These are phyloP conservation scores for Cebidichthys violaceus DNA, from an alignment of 2,113 vertebrate genomes.

Conservation along the genomic window DNA sequence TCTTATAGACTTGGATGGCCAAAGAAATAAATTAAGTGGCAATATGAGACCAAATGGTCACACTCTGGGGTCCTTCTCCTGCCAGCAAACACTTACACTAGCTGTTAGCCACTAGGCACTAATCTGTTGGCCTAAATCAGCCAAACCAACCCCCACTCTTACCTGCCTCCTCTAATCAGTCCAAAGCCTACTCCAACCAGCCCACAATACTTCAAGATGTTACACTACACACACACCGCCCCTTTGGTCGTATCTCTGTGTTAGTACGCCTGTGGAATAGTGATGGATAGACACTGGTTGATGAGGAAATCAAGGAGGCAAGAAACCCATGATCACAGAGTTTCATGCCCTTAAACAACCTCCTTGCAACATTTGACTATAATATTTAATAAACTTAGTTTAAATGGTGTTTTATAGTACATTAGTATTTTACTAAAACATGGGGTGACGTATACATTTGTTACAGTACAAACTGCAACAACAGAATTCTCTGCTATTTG, in stretches of 20 bases:
- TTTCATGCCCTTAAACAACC: background rate
- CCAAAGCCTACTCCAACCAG: constrained; percentile 62
- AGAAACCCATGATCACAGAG: background rate
- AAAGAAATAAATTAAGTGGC: background rate
- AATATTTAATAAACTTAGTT: background rate
- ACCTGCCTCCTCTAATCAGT: constrained; percentile 75
- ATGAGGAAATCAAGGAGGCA: background rate
- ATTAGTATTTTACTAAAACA: background rate
- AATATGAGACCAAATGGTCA: constrained; percentile 17
- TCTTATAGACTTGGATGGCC: background rate
- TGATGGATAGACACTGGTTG: background rate
- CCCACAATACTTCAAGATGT: constrained; percentile 62
- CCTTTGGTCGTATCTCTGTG: constrained; percentile 50
- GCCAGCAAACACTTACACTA: constrained; percentile 45
- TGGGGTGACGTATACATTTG: background rate
- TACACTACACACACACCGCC: constrained; percentile 41
- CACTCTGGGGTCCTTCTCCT: constrained; percentile 27
- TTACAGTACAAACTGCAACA: constrained; percentile 1
- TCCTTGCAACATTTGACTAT: background rate
- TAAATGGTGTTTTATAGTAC: background rate
- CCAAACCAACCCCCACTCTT: constrained; percentile 68
- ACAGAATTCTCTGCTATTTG: background rate
- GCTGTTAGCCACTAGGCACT: constrained; percentile 49
- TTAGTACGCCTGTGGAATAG: constrained; percentile 3
- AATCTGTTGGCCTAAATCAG: constrained; percentile 72